phyloP scores from a whole-genome alignment of 2,797 vertebrate species.

The Cossypha heuglini region DNA sequence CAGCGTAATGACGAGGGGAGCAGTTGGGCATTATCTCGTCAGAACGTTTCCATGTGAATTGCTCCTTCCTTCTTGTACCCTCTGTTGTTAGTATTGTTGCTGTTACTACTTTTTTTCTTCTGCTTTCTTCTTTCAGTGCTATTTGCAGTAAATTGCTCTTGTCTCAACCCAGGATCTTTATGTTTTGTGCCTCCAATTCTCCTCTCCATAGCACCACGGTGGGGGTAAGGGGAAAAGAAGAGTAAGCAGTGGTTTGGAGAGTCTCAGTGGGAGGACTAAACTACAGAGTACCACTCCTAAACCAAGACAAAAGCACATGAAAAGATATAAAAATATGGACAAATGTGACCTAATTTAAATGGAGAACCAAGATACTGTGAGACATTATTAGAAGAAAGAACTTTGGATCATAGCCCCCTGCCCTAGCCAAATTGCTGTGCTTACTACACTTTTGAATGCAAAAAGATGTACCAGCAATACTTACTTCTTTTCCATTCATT shows the following conservation, averaged over 20 bases:
- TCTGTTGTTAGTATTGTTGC: neutral
- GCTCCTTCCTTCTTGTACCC: neutral
- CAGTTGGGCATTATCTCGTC: no score
- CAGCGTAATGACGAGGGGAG: neutral
- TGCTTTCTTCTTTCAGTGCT: neutral
- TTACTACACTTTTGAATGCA: neutral
- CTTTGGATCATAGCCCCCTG: neutral
- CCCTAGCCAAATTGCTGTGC: neutral
- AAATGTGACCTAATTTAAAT: neutral
- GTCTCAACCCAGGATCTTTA: neutral
- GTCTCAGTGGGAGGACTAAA: neutral
- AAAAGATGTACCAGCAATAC: neutral
- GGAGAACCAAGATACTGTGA: neutral
- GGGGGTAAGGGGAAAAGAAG: neutral
- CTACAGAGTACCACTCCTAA: neutral
- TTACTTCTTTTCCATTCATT: neutral
- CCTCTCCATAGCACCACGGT: fast-evolving
- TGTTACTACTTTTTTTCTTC: neutral
- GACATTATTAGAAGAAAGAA: neutral
- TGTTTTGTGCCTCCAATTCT: neutral
- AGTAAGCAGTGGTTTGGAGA: neutral
- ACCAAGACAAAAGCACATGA: neutral
- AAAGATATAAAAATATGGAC: neutral
- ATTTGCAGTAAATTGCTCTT: neutral
- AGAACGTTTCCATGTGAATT: neutral